phyloP scores from a whole-genome alignment of 2,888 invertebrate species.

The Belgica antarctica region DNA sequence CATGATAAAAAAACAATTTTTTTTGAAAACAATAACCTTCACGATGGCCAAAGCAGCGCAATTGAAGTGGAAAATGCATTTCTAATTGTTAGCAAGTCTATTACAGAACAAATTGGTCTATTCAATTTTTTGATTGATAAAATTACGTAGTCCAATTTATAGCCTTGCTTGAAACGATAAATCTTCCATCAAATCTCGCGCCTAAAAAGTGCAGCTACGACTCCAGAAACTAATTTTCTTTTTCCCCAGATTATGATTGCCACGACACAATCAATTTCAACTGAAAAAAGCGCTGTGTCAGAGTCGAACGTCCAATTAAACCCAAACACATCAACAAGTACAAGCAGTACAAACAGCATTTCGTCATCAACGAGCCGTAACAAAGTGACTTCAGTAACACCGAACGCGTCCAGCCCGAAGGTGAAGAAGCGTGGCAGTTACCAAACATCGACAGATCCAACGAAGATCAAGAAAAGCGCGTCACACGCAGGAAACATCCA shows the following conservation, averaged over 20 bases:
- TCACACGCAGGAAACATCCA: conserved; percentile 22
- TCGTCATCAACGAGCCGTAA: conserved; percentile 36
- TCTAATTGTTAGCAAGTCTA: conserved; percentile 30
- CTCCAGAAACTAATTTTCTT: too few species aligned
- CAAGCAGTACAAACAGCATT: conserved; percentile 40
- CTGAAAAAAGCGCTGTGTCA: too few species aligned
- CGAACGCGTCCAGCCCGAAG: conserved; percentile 38
- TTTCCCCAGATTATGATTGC: too few species aligned
- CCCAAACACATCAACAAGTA: conserved; percentile 23
- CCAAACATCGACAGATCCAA: background rate
- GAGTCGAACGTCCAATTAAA: background rate
- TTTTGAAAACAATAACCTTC: conserved; percentile 6
- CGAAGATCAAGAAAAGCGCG: conserved; percentile 29
- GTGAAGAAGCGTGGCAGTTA: conserved; percentile 42
- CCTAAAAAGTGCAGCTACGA: too few species aligned
- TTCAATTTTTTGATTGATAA: background rate
- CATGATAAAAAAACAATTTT: background rate
- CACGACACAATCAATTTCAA: too few species aligned
- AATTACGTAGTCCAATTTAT: too few species aligned
- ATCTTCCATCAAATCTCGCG: too few species aligned
- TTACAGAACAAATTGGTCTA: background rate
- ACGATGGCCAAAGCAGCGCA: conserved; percentile 15
- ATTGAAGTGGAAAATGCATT: conserved; percentile 34
- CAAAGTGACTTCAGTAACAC: conserved; percentile 15
- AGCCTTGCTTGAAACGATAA: too few species aligned